Base-by-base conservation (phyloP, 2,888 invertebrate species). In the Dryadula phaetusa region DNA sequence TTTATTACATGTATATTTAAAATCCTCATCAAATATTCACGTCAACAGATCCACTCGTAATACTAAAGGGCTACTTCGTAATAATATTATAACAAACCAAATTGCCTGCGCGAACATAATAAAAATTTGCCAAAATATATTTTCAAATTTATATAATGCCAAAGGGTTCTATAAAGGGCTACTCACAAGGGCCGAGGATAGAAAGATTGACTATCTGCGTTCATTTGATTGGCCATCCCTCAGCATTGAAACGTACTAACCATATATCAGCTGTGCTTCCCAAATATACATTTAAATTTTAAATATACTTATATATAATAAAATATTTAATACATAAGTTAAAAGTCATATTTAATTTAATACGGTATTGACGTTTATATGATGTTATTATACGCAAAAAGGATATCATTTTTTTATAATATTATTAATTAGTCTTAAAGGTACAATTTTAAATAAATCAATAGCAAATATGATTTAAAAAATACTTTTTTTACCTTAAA, bases 191-290 rank as follows among this genome's bases (percentile, higher is more conserved):
- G 40, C 32, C 56, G 25, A 12, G 53, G 40, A 40, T 56, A 22
- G 40, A 56, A 56, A 25, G 40, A 40, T 40, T 56, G 56, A 56
- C 56, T 56, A 40, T 56, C 20, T 56, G n/a, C 40, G 20, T 22
- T 37, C 56, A 16, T 56, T n/a, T 40, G 22, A 40, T 25, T 25
- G 25, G 40, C 16, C 40, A 52, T 52, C 52, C 52, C 12, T 16
- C 5, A 25, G 40, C 12, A 52, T 16, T 44, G 37, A 18, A 61
- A 72, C 18, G 34, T 53, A 18, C 53, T 53, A 20, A 18, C 18
- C 10, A 16, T 16, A 52, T 16, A 18, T 5, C 0, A 22, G 10
- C 40, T 22, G 25, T 16, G 25, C 16, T 40, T n/a, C n/a, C 2
- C 25, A 56, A 40, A 56, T 22, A 3, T 40, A n/a, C 28, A 37